Evolutionary conservation across 2,113 vertebrate species (phyloP), one percentile per base, ranked within the genome.

Genomic region (Cebus imitator): DNA sequence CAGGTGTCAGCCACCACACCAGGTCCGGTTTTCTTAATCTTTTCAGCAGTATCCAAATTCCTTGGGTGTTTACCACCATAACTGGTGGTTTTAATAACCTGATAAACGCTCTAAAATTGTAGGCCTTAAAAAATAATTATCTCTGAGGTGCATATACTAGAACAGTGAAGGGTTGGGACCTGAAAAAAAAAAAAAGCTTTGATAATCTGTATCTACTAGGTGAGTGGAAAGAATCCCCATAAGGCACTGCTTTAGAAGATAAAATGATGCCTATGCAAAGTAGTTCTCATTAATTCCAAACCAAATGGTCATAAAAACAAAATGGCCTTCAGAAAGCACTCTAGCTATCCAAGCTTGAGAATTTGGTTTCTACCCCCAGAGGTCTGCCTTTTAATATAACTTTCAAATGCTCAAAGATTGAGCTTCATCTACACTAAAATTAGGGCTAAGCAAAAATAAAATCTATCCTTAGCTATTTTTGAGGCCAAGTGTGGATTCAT

Each of bases 391-490:
- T 95, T 90, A 90, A 92, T 95, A 78, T 90, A 96, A 87, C 76
- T 95, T 91, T 78, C 87, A 96, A 72, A 91, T 37, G 64, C 83
- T 96, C 50, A 95, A 95, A 72, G 91, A 95, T 78, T 58, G 57
- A 73, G 52, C 83, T 93, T 87, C 79, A 43, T 97, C 86, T 83
- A 23, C 78, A 61, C 88, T 94, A 97, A 97, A 96, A 96, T 93
- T 94, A 96, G 94, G 93, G 84, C 91, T 78, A 91, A 94, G 97
- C 87, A 95, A 96, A 98, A 97, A 96, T 97, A 94, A 95, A 94
- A 90, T 76, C 90, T 96, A 52, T 87, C 91, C 93, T 95, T 95
- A 95, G 95, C 83, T 97, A 52, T 87, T 95, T 40, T 90, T 83
- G 93, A 97, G 96, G 81, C 91, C 91, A 93, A 96, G 75, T 81